Base-by-base conservation (phyloP, 1,140 invertebrate genomes). In the Paracyclopina nana region DNA sequence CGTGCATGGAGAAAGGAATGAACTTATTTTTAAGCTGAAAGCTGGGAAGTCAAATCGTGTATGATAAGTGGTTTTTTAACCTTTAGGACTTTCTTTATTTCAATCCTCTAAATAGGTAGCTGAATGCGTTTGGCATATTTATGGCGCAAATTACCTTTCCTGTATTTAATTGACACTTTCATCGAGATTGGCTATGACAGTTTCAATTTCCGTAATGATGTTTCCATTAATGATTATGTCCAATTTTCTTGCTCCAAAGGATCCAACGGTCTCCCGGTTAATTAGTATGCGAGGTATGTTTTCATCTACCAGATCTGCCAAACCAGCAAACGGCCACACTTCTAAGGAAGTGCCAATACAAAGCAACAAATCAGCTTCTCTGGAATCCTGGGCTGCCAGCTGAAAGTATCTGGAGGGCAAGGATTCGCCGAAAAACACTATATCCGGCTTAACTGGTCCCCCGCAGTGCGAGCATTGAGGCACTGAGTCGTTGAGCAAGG, bases 241-340 rank as follows among this genome's bases (percentile, higher is more conserved):
- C 34, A 16, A n/a, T 38, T 38, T 20, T 9, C 34, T n/a, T 4
- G 34, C 14, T 38, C 34, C 34, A 38, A 38, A 38, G n/a, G 34
- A 38, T 38, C 79, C 78, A 18, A 73, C 77, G 57, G 76, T 76
- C 64, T 85, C 80, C 24, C 80, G 72, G 61, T 90, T 90, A 25
- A 91, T 86, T 1, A 91, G 66, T 1, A 91, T 62, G 16, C 88
- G 69, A 1, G 88, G 80, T 62, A 77, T 79, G 57, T 67, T 71
- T 0, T 71, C 57, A 2, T 69, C 67, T 2, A 83, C 80, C 79
- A 69, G 75, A 58, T 82, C 75, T 53, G 84, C 68, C 5, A 94
- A 68, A 12, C 82, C 84, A n/a, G 86, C 85, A 71, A 97, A 95
- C 1, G 91, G 91, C 54, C 92, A 83, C 0, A 97, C 90, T 56